Percentiles rank a stretch among this genome's conserved stretches.
These are phyloP conservation scores for Lagopus leucura DNA, from an alignment of 2,113 vertebrate species.

Conservation along the genomic window DNA sequence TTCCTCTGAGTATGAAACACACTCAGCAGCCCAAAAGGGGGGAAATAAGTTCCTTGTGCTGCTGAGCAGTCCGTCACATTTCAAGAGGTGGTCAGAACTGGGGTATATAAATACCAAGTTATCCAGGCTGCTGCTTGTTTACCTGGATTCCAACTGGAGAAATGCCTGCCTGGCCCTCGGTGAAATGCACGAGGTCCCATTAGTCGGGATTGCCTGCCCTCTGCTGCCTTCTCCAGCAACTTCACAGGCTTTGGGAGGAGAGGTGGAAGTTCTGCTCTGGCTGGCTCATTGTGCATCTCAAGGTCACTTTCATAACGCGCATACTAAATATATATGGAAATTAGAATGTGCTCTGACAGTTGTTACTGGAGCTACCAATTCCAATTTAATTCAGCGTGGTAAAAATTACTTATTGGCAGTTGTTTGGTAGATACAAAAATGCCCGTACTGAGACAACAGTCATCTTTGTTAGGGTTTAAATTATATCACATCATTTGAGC, in stretches of 20 bases:
- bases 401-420: background rate
- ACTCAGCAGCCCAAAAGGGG: background rate
- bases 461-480: background rate
- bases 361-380: background rate
- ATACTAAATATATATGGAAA: background rate
- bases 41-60: background rate
- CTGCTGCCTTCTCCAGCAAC: slow-evolving; percentile 59
- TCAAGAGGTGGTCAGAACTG: background rate
- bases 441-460: accelerated
- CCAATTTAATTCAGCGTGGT: background rate
- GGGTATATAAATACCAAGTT: background rate
- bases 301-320: background rate
- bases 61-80: background rate
- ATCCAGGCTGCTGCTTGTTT: background rate
- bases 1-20: background rate
- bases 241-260: background rate
- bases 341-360: background rate
- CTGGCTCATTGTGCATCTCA: background rate
- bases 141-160: background rate
- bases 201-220: slow-evolving; percentile 44
- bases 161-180: background rate
- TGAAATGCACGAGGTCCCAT: background rate
- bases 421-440: background rate
- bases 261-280: background rate
- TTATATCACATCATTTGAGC: background rate